Base-by-base conservation (phyloP, 2,888 invertebrate genomes). In the Gymnosoma rotundatum region DNA sequence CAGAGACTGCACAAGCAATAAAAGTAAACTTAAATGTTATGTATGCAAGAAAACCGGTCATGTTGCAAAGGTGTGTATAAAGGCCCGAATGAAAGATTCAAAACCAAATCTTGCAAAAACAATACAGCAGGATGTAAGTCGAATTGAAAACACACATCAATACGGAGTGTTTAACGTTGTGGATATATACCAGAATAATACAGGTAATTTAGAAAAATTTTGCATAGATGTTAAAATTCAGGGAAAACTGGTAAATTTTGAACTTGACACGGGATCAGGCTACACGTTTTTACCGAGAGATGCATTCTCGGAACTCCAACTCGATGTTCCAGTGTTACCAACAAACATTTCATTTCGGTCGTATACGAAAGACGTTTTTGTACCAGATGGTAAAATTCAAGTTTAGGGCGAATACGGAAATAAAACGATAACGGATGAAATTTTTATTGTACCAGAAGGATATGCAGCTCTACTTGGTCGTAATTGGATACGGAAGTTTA, bases 331-430 rank as follows among this genome's bases (percentile, higher is more conserved):
- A 14, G 16, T 85, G 8, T 25, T 75, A 10, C 36, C 66, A 75
- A 36, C 72, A 20, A 54, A 67, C 21, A 50, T 74, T 45, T 16
- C 12, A 10, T 78, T 85, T 61, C 50, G 64, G 14, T 85, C 85
- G 6, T 82, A 85, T 61, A 74, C 81, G 14, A 54, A 54, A 21
- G 14, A 25, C 14, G 38, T 54, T n/a, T 50, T 79, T 36, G n/a
- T 20, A 25, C 52, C 78, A 0, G 85, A 82, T 82, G 82, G 79
- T 14, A 82, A 85, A 72, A 21, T 66, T 50, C 8, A 58, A 50
- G 84, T 78, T 2, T 25, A 73, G 8, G 74, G 58, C 12, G 50
- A 72, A 25, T 72, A 81, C 45, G 18, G 69, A 52, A 73, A 67
- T 32, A 60, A 1, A n/a, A 56, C 50, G 52, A 61, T 84, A 12